These are phyloP conservation scores for Sterrhoptilus dennistouni DNA, from an alignment of 2,113 vertebrate genomes.

Conservation along the genomic window DNA sequence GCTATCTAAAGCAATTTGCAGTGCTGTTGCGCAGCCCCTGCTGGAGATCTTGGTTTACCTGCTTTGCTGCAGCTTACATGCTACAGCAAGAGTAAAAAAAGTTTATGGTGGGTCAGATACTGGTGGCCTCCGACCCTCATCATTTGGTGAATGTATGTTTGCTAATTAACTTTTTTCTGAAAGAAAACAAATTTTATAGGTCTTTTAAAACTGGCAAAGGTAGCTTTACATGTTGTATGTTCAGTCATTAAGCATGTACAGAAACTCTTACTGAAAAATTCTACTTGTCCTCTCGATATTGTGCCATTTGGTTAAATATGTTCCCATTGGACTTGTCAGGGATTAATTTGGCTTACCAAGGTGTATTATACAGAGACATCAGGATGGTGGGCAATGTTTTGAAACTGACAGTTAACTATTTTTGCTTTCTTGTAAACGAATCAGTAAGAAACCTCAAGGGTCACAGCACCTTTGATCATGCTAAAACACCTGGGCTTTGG, in stretches of 20 bases:
- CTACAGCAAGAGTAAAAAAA: background rate
- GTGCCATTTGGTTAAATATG: background rate
- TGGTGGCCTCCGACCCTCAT: background rate
- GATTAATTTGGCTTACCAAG: background rate
- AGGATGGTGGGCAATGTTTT: background rate
- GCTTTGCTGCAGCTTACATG: background rate
- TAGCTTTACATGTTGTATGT: background rate
- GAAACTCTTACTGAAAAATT: background rate
- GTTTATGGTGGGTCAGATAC: background rate
- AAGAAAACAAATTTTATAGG: background rate
- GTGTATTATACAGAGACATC: background rate
- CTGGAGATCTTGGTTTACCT: background rate
- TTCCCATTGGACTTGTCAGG: background rate
- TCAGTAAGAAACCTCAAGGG: background rate
- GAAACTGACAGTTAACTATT: background rate
- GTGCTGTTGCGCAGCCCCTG: background rate
- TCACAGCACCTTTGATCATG: background rate
- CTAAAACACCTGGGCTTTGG: background rate
- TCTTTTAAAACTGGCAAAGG: background rate
- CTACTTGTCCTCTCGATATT: background rate
- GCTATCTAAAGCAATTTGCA: background rate
- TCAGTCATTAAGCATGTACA: background rate
- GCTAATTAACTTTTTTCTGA: background rate
- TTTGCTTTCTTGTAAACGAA: background rate
- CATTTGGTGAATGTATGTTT: background rate